phyloP scores from a whole-genome alignment of 2,797 vertebrate species.

The Gymnodraco acuticeps region DNA sequence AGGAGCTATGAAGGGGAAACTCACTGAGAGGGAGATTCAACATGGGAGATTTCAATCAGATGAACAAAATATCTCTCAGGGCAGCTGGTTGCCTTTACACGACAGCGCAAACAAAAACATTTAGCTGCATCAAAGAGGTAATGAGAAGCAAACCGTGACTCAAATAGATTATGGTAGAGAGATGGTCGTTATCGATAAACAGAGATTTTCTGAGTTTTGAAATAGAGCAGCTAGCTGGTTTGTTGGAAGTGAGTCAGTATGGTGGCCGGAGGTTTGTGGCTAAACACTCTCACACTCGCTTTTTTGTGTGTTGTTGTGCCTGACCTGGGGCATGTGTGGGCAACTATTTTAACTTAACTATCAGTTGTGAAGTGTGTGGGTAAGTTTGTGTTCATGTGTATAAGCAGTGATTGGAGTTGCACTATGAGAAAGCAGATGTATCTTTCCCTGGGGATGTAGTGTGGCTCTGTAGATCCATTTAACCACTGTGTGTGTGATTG shows the following conservation, averaged over 20 bases:
- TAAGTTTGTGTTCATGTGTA: slow-evolving; percentile 46
- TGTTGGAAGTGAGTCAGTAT: slow-evolving; percentile 68
- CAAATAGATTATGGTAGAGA: slow-evolving; percentile 4
- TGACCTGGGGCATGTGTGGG: slow-evolving; percentile 61
- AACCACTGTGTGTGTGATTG: slow-evolving; percentile 49
- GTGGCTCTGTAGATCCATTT: slow-evolving; percentile 48
- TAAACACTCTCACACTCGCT: slow-evolving; percentile 60
- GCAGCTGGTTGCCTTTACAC: slow-evolving; percentile 55
- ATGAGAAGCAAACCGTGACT: slow-evolving; percentile 46
- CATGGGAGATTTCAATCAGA: slow-evolving; percentile 47
- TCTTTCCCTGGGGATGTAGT: slow-evolving; percentile 51
- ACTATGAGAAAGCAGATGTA: slow-evolving; percentile 72
- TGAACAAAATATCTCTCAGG: slow-evolving; percentile 42
- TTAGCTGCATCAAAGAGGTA: slow-evolving; percentile 47
- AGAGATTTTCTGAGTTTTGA: slow-evolving; percentile 52
- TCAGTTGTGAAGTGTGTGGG: slow-evolving; percentile 70
- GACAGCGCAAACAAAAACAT: slow-evolving; percentile 70
- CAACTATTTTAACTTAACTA: slow-evolving; percentile 79
- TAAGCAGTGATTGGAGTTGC: slow-evolving; percentile 32
- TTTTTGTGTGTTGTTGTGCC: slow-evolving; percentile 65
- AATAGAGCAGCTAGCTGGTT: slow-evolving; percentile 61
- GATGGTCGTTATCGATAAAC: slow-evolving; percentile 60
- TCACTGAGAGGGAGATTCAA: slow-evolving; percentile 17
- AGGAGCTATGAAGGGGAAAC: slow-evolving; percentile 30
- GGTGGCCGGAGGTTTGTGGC: slow-evolving; percentile 68